Percentiles rank a stretch among this genome's conserved stretches.
Evolutionary conservation across 2,888 invertebrate species (phyloP).

Genomic region (Diarsia dahlii): DNA sequence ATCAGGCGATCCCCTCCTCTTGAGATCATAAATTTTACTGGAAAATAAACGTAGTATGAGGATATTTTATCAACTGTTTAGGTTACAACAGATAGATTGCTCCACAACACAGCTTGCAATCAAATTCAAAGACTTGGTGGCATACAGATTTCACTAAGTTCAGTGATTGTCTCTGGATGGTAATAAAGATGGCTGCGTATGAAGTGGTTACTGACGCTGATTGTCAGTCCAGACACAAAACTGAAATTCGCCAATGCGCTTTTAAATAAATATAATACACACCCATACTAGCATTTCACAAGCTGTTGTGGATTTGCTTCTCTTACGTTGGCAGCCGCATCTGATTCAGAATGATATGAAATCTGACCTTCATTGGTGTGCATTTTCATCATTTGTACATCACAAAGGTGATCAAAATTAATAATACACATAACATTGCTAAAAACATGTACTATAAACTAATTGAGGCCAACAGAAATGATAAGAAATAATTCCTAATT

Average conservation of each 20-base stretch:
- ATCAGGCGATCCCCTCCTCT: constrained; percentile 83
- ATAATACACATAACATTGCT: neutral
- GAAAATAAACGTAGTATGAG: constrained; percentile 69
- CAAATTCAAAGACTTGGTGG: neutral
- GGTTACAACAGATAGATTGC: neutral
- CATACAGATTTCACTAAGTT: neutral
- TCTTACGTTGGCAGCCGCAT: neutral
- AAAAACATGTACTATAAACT: neutral
- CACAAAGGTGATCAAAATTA: neutral
- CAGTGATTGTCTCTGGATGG: neutral
- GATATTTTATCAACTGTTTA: constrained; percentile 39
- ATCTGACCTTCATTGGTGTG: neutral
- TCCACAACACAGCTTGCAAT: neutral
- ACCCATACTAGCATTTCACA: neutral
- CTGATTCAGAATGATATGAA: neutral
- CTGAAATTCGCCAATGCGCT: neutral
- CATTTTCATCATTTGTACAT: neutral
- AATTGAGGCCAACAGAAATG: neutral
- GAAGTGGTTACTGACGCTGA: no score
- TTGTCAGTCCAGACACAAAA: neutral
- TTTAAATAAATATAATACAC: neutral
- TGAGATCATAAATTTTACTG: constrained; percentile 87
- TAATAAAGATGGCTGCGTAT: neutral
- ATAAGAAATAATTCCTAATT: neutral
- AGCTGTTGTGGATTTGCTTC: neutral